Percentiles rank a stretch among this genome's conserved stretches.
phyloP scores from a whole-genome alignment of 2,797 vertebrate genomes.

The Allobates femoralis region DNA sequence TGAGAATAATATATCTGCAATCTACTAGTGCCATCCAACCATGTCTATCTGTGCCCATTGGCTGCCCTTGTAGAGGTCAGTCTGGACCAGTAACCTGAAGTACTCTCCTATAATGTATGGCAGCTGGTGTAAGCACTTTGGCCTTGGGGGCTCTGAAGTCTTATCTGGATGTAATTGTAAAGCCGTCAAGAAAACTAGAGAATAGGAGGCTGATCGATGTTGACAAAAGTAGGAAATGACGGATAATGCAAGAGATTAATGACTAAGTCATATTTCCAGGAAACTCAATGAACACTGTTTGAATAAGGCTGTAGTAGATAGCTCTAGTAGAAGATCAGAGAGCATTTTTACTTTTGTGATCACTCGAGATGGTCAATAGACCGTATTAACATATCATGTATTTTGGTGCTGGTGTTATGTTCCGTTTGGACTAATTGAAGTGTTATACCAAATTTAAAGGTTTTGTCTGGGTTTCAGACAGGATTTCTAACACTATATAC shows the following conservation, averaged over 20 bases:
- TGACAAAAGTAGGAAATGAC: conserved; percentile 15
- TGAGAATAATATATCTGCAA: not conserved
- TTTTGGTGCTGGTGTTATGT: not conserved
- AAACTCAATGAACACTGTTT: not conserved
- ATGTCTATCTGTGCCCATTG: not conserved
- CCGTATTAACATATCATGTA: not conserved
- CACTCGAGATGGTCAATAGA: not conserved
- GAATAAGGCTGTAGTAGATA: not conserved
- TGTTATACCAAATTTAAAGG: too few species aligned
- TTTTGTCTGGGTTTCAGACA: too few species aligned
- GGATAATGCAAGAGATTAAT: not conserved
- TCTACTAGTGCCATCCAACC: not conserved
- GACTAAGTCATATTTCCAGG: not conserved
- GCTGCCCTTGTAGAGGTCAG: not conserved
- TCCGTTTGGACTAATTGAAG: too few species aligned
- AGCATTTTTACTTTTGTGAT: not conserved
- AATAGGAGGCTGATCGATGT: conserved; percentile 28
- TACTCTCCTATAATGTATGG: not conserved
- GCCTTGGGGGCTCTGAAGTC: conserved; percentile 13
- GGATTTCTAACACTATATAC: too few species aligned
- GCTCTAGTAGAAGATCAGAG: not conserved
- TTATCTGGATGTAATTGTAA: conserved; percentile 25
- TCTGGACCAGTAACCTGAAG: not conserved
- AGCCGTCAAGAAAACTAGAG: conserved; percentile 19
- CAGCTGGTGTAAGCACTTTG: not conserved